Base-by-base conservation (phyloP, 1,140 invertebrate genomes). In the Eubasilissa regina region DNA sequence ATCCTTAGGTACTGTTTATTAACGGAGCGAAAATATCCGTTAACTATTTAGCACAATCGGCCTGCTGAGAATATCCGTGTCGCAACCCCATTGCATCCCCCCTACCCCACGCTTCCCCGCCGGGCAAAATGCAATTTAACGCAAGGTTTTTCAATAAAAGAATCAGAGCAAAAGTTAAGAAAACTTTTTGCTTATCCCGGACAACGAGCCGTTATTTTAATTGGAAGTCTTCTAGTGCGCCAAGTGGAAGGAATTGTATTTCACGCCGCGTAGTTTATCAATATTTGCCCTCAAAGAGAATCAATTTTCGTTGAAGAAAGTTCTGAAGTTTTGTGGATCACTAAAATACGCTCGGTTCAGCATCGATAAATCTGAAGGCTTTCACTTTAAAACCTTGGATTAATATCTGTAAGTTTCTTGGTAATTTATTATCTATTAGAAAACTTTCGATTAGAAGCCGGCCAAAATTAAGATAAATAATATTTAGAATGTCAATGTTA, bases 141-240 rank as follows among this genome's bases (percentile, higher is more conserved):
- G 60, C 0, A 64, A 19, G 60, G 35, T 64, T 51, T 64, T 64
- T 11, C 25, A 64, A 64, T 64, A 64, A 64, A 64, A 12, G n/a
- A 51, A 51, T 12, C 48, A 8, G 25, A 35, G 48, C 11, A 15
- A 15, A 15, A 51, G 48, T 51, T 8, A 13, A 51, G 48, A 12
- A 51, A 51, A 51, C 1, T 51, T 51, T 51, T 13, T 51, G 3
- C n/a, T 51, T 13, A 13, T 51, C n/a, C 48, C 48, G 9, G n/a
- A 13, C 48, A 12, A 51, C 48, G n/a, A 51, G n/a, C 48, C 9
- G 25, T 6, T 35, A 35, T 35, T 35, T 35, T 35, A 35, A 35
- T 35, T 35, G 25, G 25, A 35, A 35, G 25, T 35, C 6, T 35
- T 35, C 25, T 3, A 35, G 25, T 35, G 25, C 25, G 1, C 25